Evolutionary conservation across 2,797 vertebrate species (phyloP).

Genomic region (Bovichtus variegatus): DNA sequence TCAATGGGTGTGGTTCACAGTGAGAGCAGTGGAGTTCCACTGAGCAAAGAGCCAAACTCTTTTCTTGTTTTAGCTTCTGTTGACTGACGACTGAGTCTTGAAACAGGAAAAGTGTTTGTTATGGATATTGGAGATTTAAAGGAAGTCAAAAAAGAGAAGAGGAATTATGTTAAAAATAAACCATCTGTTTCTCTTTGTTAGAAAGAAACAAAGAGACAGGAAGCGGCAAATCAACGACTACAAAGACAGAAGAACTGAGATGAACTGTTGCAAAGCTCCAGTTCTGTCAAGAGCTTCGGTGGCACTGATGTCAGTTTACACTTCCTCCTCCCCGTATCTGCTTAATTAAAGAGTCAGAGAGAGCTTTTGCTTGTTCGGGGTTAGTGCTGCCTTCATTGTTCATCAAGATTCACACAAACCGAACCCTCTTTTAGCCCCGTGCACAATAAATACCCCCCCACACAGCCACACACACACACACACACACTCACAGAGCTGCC

Average conservation of each 20-base stretch:
- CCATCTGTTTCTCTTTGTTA: not conserved
- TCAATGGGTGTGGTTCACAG: slow-evolving; percentile 52
- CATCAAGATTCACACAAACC: slow-evolving; percentile 10
- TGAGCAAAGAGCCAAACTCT: not conserved
- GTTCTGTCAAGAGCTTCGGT: slow-evolving; percentile 44
- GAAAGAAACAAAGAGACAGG: not conserved
- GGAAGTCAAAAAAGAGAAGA: not conserved
- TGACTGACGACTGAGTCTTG: not conserved
- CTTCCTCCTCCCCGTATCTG: slow-evolving; percentile 27
- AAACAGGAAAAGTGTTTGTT: slow-evolving; percentile 45
- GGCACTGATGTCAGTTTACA: slow-evolving; percentile 38
- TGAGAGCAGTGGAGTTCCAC: not conserved
- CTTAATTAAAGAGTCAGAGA: slow-evolving; percentile 51
- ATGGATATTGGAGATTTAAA: not conserved
- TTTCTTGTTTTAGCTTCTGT: not conserved
- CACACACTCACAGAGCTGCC: not conserved
- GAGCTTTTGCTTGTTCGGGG: slow-evolving; percentile 65
- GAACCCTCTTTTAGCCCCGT: not conserved
- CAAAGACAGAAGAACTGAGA: slow-evolving; percentile 7
- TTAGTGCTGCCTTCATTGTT: slow-evolving; percentile 38
- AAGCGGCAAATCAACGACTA: not conserved
- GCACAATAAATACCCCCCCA: not conserved
- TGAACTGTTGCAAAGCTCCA: slow-evolving; percentile 32
- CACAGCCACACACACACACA: not conserved
- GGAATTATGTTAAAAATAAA: slow-evolving; percentile 51